Conservation (phyloP, 2,888 invertebrate genomes). For the Acleris literana region DNA sequence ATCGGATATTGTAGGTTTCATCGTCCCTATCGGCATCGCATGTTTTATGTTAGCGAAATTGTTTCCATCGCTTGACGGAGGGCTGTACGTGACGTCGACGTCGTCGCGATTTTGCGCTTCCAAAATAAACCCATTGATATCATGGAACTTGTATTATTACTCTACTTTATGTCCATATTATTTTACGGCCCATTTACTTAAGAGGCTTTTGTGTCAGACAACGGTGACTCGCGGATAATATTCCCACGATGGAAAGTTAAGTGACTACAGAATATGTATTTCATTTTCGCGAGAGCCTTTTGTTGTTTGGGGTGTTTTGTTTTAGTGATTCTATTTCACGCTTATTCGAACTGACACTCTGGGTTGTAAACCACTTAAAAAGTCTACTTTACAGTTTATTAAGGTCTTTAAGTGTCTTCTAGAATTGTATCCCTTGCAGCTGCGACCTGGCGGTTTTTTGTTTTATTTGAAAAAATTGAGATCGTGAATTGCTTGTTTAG, state of each 20-base stretch:
- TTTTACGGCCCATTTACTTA: slow-evolving; percentile 29
- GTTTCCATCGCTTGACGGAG: slow-evolving; percentile 27
- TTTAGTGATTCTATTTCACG: slow-evolving; percentile 7
- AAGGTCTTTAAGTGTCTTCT: neutral
- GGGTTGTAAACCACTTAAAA: slow-evolving; percentile 5
- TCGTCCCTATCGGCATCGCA: slow-evolving; percentile 27
- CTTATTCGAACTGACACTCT: slow-evolving; percentile 22
- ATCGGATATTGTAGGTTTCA: slow-evolving; percentile 22
- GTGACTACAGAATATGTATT: slow-evolving; percentile 20
- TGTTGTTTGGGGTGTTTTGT: slow-evolving; percentile 15
- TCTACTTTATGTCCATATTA: slow-evolving; percentile 24
- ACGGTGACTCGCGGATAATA: slow-evolving; percentile 25
- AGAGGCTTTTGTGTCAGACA: slow-evolving; percentile 32
- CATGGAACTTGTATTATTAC: slow-evolving; percentile 31
- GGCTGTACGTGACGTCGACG: slow-evolving; percentile 26
- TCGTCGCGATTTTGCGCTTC: slow-evolving; percentile 22
- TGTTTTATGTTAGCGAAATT: slow-evolving; percentile 33
- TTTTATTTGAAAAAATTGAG: too few relatives aligned
- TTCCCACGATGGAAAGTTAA: slow-evolving; percentile 21
- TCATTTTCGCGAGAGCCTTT: slow-evolving; percentile 21
- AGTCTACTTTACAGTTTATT: too few relatives aligned
- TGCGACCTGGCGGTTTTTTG: too few relatives aligned
- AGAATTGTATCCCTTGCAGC: neutral
- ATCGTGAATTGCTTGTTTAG: too few relatives aligned
- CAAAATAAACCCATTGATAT: slow-evolving; percentile 30